Evolutionary conservation across 2,797 vertebrate species (phyloP).

Genomic region (Tamandua tetradactyla): DNA sequence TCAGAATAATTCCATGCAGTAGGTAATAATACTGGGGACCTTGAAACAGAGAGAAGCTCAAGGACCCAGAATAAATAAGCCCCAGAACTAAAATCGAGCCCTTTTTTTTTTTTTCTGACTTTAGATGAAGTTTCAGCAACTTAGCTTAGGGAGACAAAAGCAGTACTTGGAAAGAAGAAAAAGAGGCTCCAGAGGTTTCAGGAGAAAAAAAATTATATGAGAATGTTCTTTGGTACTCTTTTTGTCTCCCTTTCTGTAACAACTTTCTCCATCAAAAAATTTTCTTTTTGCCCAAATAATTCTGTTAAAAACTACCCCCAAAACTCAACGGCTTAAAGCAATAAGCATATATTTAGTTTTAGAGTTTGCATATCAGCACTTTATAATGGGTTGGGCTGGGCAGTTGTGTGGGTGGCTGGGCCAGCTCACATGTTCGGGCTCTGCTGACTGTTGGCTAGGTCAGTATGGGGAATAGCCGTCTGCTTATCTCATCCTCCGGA

Average conservation of each 20-base stretch:
- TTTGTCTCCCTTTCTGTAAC: neutral
- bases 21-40: neutral
- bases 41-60: neutral
- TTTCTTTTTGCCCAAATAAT: neutral
- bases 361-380: neutral
- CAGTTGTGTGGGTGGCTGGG: neutral
- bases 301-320: neutral
- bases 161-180: neutral
- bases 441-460: neutral
- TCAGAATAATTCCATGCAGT: neutral
- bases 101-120: neutral
- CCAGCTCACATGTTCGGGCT: too few relatives aligned
- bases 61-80: neutral
- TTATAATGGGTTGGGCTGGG: neutral
- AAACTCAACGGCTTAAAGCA: neutral
- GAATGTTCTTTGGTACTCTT: neutral
- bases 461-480: neutral
- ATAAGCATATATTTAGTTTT: neutral
- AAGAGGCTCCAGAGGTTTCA: neutral
- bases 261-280: neutral
- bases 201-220: neutral
- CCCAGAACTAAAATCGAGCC: neutral
- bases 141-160: neutral
- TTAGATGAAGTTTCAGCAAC: neutral
- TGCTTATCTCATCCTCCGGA: neutral